These are phyloP conservation scores for Drosophila pseudoananassae DNA, from an alignment of 1,140 invertebrate genomes.

Conservation along the genomic window DNA sequence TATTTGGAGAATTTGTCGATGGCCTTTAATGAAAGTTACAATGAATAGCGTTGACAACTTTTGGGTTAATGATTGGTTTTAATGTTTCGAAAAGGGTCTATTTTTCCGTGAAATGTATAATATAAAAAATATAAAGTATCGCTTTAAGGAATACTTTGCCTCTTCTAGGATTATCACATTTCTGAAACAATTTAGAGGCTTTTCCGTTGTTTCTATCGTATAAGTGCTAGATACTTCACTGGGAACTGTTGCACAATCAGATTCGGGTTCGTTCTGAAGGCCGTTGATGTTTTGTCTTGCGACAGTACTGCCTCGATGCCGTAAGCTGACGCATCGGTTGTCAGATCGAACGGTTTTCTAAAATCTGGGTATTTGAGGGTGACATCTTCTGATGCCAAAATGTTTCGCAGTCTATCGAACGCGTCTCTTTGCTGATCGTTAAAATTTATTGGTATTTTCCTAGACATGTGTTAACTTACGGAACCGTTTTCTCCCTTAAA, in stretches of 20 bases:
- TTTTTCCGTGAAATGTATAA: too few species aligned
- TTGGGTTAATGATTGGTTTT: too few species aligned
- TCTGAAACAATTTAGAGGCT: too few species aligned
- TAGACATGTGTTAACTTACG: neutral
- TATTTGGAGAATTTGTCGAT: neutral
- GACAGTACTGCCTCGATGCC: neutral
- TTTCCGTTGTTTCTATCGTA: too few species aligned
- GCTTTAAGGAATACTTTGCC: too few species aligned
- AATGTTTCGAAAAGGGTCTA: too few species aligned
- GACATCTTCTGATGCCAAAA: slow-evolving; percentile 2
- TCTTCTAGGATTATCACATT: too few species aligned
- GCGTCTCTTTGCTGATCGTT: neutral
- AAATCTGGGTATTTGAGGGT: slow-evolving; percentile 1
- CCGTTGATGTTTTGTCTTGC: neutral
- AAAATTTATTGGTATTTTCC: neutral
- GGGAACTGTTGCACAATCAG: too few species aligned
- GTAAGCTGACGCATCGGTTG: slow-evolving; percentile 1
- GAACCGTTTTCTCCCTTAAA: neutral
- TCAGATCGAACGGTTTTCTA: slow-evolving; percentile 5
- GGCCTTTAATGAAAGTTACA: neutral
- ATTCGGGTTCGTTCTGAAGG: too few species aligned
- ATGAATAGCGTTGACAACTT: too few species aligned
- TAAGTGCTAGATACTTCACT: too few species aligned
- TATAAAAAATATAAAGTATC: too few species aligned
- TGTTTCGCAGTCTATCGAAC: neutral